Percentiles rank a stretch among this genome's conserved stretches.
Evolutionary conservation across 92 coral and sea anemone species (phyloP).

Genomic region (Metridium senile): DNA sequence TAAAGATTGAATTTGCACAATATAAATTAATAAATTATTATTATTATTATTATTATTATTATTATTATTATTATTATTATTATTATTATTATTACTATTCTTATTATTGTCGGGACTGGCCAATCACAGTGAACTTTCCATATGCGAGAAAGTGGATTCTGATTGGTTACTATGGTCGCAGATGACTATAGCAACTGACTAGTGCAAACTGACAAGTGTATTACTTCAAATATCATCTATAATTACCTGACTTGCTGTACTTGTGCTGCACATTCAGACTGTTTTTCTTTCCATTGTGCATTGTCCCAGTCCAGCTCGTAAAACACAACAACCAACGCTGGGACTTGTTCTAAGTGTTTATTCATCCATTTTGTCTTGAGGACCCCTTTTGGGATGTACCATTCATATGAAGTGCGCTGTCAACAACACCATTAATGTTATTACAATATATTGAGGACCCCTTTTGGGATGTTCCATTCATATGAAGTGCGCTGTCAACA

Average conservation of each 20-base stretch:
- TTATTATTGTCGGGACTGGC: too few relatives aligned
- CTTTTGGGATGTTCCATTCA: constrained; percentile 97
- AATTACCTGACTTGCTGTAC: constrained; percentile 93
- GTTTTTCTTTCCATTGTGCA: constrained; percentile 86
- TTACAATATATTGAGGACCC: constrained; percentile 72
- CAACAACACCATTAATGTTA: constrained; percentile 1
- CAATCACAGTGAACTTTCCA: too few relatives aligned
- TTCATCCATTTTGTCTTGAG: constrained; percentile 94
- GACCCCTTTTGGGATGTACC: constrained; percentile 94
- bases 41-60: too few relatives aligned
- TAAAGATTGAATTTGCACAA: too few relatives aligned
- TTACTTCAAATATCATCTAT: too few relatives aligned
- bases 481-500: constrained; percentile 87
- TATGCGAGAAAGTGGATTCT: too few relatives aligned
- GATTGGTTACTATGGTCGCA: too few relatives aligned
- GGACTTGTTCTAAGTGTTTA: constrained; percentile 82
- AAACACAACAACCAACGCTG: constrained; percentile 96
- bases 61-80: too few relatives aligned
- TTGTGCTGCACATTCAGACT: constrained; percentile 89
- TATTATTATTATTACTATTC: too few relatives aligned
- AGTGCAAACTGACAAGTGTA: too few relatives aligned
- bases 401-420: constrained; percentile 96
- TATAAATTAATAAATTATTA: too few relatives aligned
- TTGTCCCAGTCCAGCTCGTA: constrained; percentile 98
- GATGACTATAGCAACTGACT: too few relatives aligned